Conservation (phyloP, 1,140 invertebrate species). For the Drosophila nannoptera region DNA sequence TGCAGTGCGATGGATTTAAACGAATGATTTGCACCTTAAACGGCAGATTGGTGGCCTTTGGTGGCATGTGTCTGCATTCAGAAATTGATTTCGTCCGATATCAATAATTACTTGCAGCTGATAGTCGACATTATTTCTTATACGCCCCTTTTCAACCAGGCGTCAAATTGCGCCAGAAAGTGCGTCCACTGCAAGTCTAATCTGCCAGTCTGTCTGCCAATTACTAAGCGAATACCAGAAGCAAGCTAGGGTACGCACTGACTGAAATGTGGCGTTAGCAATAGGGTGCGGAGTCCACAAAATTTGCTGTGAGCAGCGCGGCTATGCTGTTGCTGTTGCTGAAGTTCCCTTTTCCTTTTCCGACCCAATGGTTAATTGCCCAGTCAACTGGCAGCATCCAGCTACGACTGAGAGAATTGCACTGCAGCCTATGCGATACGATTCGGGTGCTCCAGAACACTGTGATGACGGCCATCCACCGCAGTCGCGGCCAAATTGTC, state of each 20-base stretch:
- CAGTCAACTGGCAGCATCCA: constrained; percentile 66
- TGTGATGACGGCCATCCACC: constrained; percentile 58
- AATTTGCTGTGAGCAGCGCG: constrained; percentile 47
- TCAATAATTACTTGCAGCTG: background rate
- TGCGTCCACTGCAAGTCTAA: constrained; percentile 12
- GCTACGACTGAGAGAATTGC: constrained; percentile 35
- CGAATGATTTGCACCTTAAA: too few relatives aligned
- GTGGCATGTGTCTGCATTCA: too few relatives aligned
- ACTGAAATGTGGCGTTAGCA: constrained; percentile 13
- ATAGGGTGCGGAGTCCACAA: constrained; percentile 53
- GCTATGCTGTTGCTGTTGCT: constrained; percentile 27
- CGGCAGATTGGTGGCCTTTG: too few relatives aligned
- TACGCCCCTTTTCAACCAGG: background rate
- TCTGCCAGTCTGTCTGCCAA: constrained; percentile 45
- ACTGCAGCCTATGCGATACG: constrained; percentile 7
- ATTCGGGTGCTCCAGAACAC: constrained; percentile 5
- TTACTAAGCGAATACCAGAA: constrained; percentile 25
- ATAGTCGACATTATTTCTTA: background rate
- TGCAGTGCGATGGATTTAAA: too few relatives aligned
- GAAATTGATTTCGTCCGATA: too few relatives aligned
- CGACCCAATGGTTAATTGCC: constrained; percentile 64
- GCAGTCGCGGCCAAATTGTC: constrained; percentile 58
- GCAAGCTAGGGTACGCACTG: constrained; percentile 6
- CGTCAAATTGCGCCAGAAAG: constrained; percentile 3
- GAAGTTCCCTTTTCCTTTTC: constrained; percentile 71